These are phyloP conservation scores for Exaiptasia diaphana DNA, from an alignment of 64 coral and sea anemone genomes.

Conservation along the genomic window DNA sequence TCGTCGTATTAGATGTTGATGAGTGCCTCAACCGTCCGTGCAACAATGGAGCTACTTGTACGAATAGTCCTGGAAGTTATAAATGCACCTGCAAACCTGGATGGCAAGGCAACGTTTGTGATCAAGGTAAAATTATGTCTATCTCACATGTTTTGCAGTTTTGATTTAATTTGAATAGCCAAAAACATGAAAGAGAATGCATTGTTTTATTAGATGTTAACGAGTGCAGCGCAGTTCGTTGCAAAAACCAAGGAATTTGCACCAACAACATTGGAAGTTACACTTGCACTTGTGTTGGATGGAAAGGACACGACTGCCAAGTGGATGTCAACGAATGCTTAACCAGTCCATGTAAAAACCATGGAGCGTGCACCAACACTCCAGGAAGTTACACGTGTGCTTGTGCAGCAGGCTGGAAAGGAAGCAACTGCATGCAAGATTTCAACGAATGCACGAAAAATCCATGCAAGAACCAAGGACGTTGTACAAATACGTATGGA, in stretches of 20 bases:
- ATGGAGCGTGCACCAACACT: conserved; percentile 52
- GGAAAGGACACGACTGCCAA: conserved; percentile 24
- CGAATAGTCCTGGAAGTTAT: conserved; percentile 28
- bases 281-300: conserved; percentile 46
- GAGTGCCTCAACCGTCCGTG: not conserved
- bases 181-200: no score
- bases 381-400: no score
- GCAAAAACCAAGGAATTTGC: conserved; percentile 33
- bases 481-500: no score
- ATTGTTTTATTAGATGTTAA: conserved; percentile 54
- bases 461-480: not conserved
- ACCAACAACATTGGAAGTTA: conserved; percentile 24
- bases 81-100: conserved; percentile 41
- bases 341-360: conserved; percentile 58
- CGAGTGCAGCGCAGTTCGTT: conserved; percentile 23
- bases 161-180: no score
- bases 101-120: conserved; percentile 34
- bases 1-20: not conserved
- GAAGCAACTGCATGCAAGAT: no score
- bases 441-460: not conserved
- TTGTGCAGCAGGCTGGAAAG: no score
- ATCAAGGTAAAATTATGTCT: not conserved
- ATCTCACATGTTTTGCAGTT: no score
- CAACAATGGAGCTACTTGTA: conserved; percentile 25
- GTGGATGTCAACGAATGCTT: conserved; percentile 62